Evolutionary conservation across 2,888 invertebrate genomes (phyloP).

Genomic region (Plagodis pulveraria): DNA sequence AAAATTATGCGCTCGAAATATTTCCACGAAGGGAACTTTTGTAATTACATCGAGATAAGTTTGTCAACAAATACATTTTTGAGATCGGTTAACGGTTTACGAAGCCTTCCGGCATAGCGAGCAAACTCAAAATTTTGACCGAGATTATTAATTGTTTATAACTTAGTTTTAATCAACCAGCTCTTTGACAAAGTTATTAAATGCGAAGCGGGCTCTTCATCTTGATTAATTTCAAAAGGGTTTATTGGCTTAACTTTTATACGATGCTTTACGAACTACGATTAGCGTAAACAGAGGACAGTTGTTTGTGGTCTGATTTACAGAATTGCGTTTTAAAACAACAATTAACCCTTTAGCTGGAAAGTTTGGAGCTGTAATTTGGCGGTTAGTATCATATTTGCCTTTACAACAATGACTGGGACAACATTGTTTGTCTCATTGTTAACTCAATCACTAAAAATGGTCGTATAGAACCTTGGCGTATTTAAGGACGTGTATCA

Average conservation of each 20-base stretch:
- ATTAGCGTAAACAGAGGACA: conserved; percentile 27
- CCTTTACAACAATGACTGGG: too few species aligned
- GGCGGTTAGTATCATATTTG: too few species aligned
- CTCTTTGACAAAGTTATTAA: conserved; percentile 59
- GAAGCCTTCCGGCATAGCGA: conserved; percentile 10
- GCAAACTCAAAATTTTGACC: conserved; percentile 35
- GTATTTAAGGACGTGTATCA: too few species aligned
- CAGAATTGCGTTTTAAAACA: conserved; percentile 17
- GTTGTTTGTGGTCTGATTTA: conserved; percentile 21
- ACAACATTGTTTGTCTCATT: too few species aligned
- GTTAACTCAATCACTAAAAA: too few species aligned
- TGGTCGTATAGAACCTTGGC: too few species aligned
- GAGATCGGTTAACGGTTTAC: conserved; percentile 16
- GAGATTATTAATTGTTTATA: conserved; percentile 54
- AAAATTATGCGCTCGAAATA: too few species aligned
- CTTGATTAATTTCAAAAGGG: conserved; percentile 56
- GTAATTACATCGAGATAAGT: too few species aligned
- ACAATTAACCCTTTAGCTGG: conserved; percentile 12
- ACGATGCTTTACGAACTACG: conserved; percentile 25
- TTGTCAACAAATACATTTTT: conserved; percentile 6
- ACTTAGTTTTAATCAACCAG: conserved; percentile 59
- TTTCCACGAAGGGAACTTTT: too few species aligned
- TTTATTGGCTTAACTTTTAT: conserved; percentile 48
- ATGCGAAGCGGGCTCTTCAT: conserved; percentile 50
- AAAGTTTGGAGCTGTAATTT: not conserved